Evolutionary conservation across 2,888 invertebrate genomes (phyloP).

Genomic region (Caenorhabditis uteleia): DNA sequence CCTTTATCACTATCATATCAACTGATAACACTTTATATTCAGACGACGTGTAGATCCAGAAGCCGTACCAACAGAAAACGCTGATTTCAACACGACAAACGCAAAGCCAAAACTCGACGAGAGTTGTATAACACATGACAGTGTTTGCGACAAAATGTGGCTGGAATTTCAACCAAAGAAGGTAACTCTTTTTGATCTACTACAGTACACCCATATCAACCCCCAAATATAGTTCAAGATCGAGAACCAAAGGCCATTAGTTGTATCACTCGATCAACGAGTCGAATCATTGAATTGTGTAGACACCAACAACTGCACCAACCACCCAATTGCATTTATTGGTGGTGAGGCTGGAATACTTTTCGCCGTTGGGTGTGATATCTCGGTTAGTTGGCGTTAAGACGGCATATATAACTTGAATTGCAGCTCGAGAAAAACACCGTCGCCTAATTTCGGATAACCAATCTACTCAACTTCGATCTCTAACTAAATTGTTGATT

Average conservation of each 20-base stretch:
- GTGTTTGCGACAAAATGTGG: slow-evolving; percentile 41
- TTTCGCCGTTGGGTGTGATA: slow-evolving; percentile 23
- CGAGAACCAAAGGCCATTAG: too few relatives aligned
- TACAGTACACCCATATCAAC: too few relatives aligned
- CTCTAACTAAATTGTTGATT: too few relatives aligned
- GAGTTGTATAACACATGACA: slow-evolving; percentile 11
- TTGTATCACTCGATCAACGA: too few relatives aligned
- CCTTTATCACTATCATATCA: too few relatives aligned
- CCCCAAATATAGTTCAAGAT: too few relatives aligned
- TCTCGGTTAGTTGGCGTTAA: too few relatives aligned
- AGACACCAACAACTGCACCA: slow-evolving; percentile 3
- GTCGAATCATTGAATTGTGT: slow-evolving; percentile 33
- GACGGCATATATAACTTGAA: too few relatives aligned
- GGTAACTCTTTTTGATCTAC: background rate
- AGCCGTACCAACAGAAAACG: slow-evolving; percentile 1
- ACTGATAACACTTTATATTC: too few relatives aligned
- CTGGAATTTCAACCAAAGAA: slow-evolving; percentile 13
- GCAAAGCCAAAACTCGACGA: slow-evolving; percentile 8
- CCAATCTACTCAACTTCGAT: too few relatives aligned
- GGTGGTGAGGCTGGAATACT: slow-evolving; percentile 47
- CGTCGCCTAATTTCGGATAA: too few relatives aligned
- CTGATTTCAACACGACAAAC: background rate
- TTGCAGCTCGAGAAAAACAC: too few relatives aligned
- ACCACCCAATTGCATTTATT: slow-evolving; percentile 18
- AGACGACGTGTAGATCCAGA: slow-evolving; percentile 2